Conservation (phyloP, 2,113 vertebrate species). For the Potamarius usumacintae region DNA sequence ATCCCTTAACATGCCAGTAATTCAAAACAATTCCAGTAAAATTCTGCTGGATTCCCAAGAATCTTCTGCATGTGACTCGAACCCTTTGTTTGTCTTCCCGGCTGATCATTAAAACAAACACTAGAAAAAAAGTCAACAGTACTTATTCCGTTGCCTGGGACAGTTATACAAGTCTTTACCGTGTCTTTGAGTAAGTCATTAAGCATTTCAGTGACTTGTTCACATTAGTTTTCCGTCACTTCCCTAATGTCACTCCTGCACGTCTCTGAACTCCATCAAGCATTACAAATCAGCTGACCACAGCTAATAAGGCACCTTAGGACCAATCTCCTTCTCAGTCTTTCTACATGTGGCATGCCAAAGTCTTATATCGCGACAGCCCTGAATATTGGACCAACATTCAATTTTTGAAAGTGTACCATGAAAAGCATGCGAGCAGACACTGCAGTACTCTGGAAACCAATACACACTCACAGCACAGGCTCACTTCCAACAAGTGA, state of each 20-base stretch:
- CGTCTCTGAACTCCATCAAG: conserved; percentile 39
- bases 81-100: neutral
- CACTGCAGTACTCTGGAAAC: conserved; percentile 16
- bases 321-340: neutral
- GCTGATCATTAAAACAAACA: neutral
- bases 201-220: neutral
- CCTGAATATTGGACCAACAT: conserved; percentile 1
- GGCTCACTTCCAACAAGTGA: conserved; percentile 39
- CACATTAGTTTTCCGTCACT: conserved; percentile 20
- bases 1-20: neutral
- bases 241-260: conserved; percentile 33
- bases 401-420: conserved; percentile 28
- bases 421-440: conserved; percentile 36
- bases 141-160: neutral
- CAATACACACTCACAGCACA: conserved; percentile 27
- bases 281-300: conserved; percentile 32
- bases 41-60: neutral
- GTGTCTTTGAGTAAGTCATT: neutral
- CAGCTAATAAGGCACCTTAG: neutral
- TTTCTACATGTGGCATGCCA: conserved; percentile 6
- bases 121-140: neutral
- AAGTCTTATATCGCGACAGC: neutral
- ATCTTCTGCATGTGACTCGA: neutral
- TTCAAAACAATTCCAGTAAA: neutral
- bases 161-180: neutral